A percentile compares a stretch with the other conserved stretches of the same genome.
phyloP scores from a whole-genome alignment of 2,888 invertebrate species.

The Morpho deidamia region DNA sequence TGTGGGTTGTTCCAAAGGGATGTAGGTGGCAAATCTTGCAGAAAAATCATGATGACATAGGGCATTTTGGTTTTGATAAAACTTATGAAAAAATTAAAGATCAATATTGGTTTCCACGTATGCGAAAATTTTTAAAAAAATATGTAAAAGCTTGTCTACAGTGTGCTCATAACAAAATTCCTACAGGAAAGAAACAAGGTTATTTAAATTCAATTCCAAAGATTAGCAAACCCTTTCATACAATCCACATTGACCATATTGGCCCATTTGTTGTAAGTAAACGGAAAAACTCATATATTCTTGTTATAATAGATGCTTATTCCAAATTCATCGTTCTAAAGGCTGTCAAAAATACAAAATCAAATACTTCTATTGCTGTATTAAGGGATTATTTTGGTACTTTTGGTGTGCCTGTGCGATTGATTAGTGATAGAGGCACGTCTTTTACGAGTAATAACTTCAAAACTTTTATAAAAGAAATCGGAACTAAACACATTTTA shows the following conservation, averaged over 20 bases:
- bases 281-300: conserved; percentile 16
- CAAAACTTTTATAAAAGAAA: too few relatives aligned
- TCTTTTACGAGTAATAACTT: too few relatives aligned
- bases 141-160: conserved; percentile 23
- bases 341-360: too few relatives aligned
- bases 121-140: conserved; percentile 25
- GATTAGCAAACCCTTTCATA: conserved; percentile 8
- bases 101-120: conserved; percentile 28
- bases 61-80: conserved; percentile 24
- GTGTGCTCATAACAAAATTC: conserved; percentile 23
- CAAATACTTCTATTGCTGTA: too few relatives aligned
- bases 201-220: not conserved
- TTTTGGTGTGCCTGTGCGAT: too few relatives aligned
- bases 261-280: conserved; percentile 24
- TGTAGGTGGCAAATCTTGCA: conserved; percentile 27
- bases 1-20: conserved; percentile 28
- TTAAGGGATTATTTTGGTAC: too few relatives aligned
- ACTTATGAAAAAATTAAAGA: conserved; percentile 19
- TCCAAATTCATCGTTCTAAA: too few relatives aligned
- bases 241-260: conserved; percentile 26
- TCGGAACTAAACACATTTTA: too few relatives aligned
- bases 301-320: conserved; percentile 21
- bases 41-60: conserved; percentile 27
- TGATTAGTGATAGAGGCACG: too few relatives aligned
- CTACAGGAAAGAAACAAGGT: not conserved